Evolutionary conservation across 2,797 vertebrate species (phyloP), one percentile per base, ranked within the genome.

Genomic region (Clarias fuscus): DNA sequence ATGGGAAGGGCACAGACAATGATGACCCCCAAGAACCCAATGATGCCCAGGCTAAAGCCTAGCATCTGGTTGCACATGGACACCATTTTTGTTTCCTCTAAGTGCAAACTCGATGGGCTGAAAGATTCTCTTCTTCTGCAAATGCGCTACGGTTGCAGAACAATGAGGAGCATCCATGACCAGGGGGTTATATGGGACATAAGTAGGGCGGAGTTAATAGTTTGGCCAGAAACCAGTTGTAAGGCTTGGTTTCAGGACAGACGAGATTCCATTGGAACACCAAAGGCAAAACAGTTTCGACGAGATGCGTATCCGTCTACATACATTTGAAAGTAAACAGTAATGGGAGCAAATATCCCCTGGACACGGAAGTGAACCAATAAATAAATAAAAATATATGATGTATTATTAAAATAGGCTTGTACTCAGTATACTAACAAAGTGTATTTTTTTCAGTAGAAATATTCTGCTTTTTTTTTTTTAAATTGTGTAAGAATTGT

Each of bases 51-150:
- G 88, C 89, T 84, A 0, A 98, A 96, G 92, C 98, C 98, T 93
- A 98, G 91, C 87, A 99, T 95, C 93, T 99, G 97, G 15, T 97
- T 94, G 82, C 97, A 97, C 96, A 96, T 93, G 20, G 98, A 98
- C 82, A 96, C 97, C 98, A 99, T 99, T 85, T 59, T 90, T 48
- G 13, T 87, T 20, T 10, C 83, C 33, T 53, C 43, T 30, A 15
- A 59, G 68, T 75, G 15, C 5, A 53, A 14, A 20, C 10, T 68
- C 20, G n/a, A 0, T 14, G 68, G 79, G 0, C 27, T 86, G 72
- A 24, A 85, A 65, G 70, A 8, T 76, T 64, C 59, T 82, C 5
- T 10, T 85, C n/a, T 43, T 53, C 71, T 30, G 58, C 5, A 3
- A 22, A 67, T n/a, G 27, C 61, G 65, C 77, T 61, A 67, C 5